These are phyloP conservation scores for Orchesellides sinensis DNA, from an alignment of 2,888 invertebrate genomes.

Conservation along the genomic window DNA sequence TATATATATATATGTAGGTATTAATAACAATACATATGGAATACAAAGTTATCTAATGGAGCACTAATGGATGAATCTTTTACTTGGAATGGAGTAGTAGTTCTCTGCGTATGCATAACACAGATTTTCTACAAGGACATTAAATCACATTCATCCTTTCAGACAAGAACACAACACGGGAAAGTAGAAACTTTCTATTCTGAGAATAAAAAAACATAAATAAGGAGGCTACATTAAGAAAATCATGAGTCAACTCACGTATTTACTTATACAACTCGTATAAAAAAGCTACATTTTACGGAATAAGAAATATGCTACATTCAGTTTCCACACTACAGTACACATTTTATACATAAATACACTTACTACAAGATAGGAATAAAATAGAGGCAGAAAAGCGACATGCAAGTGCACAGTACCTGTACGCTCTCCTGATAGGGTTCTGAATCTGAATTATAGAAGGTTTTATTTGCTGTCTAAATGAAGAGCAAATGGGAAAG, in stretches of 20 bases:
- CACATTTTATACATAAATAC: no score
- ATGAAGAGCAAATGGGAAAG: constrained; percentile 43
- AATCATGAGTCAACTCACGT: background rate
- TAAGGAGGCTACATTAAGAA: no score
- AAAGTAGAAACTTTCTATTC: background rate
- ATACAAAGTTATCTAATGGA: no score
- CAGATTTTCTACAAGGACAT: background rate
- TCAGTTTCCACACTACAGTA: background rate
- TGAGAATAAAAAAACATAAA: background rate
- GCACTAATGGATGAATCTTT: no score
- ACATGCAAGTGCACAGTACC: constrained; percentile 67
- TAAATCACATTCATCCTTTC: constrained; percentile 8
- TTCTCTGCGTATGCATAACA: background rate
- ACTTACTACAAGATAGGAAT: background rate
- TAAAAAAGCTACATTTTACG: background rate
- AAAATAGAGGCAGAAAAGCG: constrained; percentile 34
- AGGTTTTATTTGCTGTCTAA: constrained; percentile 62
- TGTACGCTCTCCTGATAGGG: constrained; percentile 59
- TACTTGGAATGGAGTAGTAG: background rate
- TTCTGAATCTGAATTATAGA: constrained; percentile 55
- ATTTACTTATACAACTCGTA: background rate
- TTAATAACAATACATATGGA: background rate
- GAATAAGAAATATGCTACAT: background rate
- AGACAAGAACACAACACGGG: background rate
- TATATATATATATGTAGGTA: no score